Conservation (phyloP, 1,140 invertebrate species). For the Nasonia vitripennis region DNA sequence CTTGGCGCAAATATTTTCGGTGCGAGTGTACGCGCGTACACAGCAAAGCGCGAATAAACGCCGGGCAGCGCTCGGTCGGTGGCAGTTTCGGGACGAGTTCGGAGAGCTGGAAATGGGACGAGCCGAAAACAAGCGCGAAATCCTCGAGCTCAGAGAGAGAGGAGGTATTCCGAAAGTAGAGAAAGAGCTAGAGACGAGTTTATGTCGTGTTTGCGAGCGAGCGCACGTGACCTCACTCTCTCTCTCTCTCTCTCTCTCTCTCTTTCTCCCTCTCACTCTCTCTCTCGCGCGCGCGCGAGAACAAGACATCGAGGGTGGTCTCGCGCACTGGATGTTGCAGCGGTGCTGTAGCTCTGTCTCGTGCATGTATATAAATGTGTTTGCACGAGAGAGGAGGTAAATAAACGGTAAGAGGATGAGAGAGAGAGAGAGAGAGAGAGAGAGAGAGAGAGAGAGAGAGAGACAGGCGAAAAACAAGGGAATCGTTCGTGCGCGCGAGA, state of each 20-base stretch:
- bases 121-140: not conserved
- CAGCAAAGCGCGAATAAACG: not conserved
- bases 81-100: constrained; percentile 33
- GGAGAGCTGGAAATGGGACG: constrained; percentile 2
- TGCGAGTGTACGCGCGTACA: not conserved
- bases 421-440: too few relatives aligned
- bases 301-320: not conserved
- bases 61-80: not conserved
- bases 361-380: not conserved
- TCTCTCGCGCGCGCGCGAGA: not conserved
- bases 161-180: not conserved
- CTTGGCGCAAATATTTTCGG: constrained; percentile 37
- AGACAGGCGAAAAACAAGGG: not conserved
- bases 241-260: too few relatives aligned
- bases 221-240: not conserved
- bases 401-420: not conserved
- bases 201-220: not conserved
- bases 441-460: too few relatives aligned
- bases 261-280: too few relatives aligned
- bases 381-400: not conserved
- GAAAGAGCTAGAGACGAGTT: not conserved
- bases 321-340: not conserved
- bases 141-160: not conserved
- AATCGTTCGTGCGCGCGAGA: not conserved
- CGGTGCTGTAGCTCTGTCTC: not conserved